phyloP scores from a whole-genome alignment of 2,888 invertebrate genomes.

The Neoitamus cyanurus region DNA sequence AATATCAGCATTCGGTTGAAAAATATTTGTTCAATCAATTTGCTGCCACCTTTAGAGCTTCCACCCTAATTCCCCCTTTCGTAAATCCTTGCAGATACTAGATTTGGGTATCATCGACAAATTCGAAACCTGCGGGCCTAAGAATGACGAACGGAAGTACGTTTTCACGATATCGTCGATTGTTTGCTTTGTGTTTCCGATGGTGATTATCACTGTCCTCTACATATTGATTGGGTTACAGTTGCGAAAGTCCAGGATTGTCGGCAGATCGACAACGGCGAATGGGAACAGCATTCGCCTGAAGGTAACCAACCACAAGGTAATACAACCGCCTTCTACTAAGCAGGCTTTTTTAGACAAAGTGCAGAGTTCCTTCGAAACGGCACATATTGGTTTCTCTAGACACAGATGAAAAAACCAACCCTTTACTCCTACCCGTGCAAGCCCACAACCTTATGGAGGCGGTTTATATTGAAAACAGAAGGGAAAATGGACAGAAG shows the following conservation, averaged over 20 bases:
- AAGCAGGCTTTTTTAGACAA: too few relatives aligned
- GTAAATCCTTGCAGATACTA: conserved; percentile 46
- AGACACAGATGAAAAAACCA: conserved; percentile 49
- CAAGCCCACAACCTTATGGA: conserved; percentile 47
- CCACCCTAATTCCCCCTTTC: not conserved
- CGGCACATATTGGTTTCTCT: conserved; percentile 46
- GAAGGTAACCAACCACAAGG: conserved; percentile 54
- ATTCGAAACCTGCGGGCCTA: conserved; percentile 62
- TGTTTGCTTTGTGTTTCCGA: conserved; percentile 72
- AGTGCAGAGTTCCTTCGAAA: conserved; percentile 48
- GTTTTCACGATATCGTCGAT: conserved; percentile 70
- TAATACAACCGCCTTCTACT: not conserved
- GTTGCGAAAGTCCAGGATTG: conserved; percentile 62
- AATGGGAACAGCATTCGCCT: conserved; percentile 62
- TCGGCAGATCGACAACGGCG: conserved; percentile 57
- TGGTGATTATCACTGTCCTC: conserved; percentile 71
- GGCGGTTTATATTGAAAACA: conserved; percentile 45
- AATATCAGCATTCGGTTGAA: not conserved
- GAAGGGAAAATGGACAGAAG: conserved; percentile 16
- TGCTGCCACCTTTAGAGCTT: not conserved
- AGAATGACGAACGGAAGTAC: conserved; percentile 64
- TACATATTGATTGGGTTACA: conserved; percentile 68
- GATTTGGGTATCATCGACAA: conserved; percentile 49
- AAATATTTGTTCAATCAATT: conserved; percentile 38
- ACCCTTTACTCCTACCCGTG: conserved; percentile 38